phyloP scores from a whole-genome alignment of 2,888 invertebrate species.

The Apotomis capreana region DNA sequence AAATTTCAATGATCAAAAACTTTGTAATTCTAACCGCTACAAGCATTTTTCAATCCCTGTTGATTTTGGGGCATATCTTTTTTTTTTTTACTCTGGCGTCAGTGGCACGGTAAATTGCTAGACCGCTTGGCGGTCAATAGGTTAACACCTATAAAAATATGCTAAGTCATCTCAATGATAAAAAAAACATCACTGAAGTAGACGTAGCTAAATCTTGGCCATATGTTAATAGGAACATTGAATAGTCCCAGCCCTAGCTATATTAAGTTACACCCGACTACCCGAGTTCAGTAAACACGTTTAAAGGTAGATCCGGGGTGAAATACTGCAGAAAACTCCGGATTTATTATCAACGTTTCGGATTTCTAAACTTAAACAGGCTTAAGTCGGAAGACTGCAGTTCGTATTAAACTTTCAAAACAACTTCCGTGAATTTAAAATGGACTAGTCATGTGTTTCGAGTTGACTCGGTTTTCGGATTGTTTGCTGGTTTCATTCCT shows the following conservation, averaged over 20 bases:
- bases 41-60: too few relatives aligned
- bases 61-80: too few relatives aligned
- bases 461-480: background rate
- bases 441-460: background rate
- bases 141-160: too few relatives aligned
- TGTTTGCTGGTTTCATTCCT: background rate
- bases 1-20: too few relatives aligned
- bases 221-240: too few relatives aligned
- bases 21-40: too few relatives aligned
- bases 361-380: background rate
- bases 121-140: too few relatives aligned
- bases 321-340: constrained; percentile 11
- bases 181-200: too few relatives aligned
- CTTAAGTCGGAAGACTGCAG: background rate
- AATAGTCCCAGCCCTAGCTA: background rate
- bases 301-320: constrained; percentile 10
- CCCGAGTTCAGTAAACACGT: constrained; percentile 15
- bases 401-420: background rate
- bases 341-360: constrained; percentile 17
- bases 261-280: constrained; percentile 26
- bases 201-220: too few relatives aligned
- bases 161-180: too few relatives aligned
- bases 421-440: background rate
- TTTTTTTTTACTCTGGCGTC: too few relatives aligned
- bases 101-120: too few relatives aligned